phyloP scores from a whole-genome alignment of 2,888 invertebrate genomes.

The Eupithecia centaureata region DNA sequence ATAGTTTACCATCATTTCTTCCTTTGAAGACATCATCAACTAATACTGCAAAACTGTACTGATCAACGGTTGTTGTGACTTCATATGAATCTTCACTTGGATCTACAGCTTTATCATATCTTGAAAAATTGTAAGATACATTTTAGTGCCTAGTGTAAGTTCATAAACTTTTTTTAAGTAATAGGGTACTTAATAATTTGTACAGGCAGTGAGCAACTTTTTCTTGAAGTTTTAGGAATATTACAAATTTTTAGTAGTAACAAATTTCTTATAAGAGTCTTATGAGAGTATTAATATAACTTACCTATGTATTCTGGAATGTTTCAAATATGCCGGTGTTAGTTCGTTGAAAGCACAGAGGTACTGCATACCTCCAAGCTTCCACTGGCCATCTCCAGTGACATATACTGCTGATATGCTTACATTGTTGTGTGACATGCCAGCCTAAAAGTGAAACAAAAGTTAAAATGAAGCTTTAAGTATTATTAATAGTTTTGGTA shows the following conservation, averaged over 20 bases:
- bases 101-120: conserved; percentile 89
- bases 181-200: no score
- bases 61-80: conserved; percentile 86
- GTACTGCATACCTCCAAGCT: conserved; percentile 93
- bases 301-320: conserved; percentile 85
- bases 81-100: conserved; percentile 86
- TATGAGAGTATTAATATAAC: not conserved
- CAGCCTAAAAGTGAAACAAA: conserved; percentile 78
- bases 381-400: conserved; percentile 93
- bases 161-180: no score
- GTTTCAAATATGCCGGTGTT: conserved; percentile 86
- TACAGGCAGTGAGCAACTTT: not conserved
- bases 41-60: conserved; percentile 90
- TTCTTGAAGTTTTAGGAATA: not conserved
- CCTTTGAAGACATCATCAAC: conserved; percentile 89
- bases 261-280: not conserved
- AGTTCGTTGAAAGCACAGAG: conserved; percentile 88
- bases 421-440: conserved; percentile 92
- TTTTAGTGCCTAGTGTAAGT: not conserved
- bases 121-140: conserved; percentile 43
- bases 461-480: not conserved
- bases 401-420: conserved; percentile 92
- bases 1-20: conserved; percentile 79
- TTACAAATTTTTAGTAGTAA: no score
- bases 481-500: not conserved